Evolutionary conservation across 2,797 vertebrate species (phyloP).

Genomic region (Oophaga sylvatica): DNA sequence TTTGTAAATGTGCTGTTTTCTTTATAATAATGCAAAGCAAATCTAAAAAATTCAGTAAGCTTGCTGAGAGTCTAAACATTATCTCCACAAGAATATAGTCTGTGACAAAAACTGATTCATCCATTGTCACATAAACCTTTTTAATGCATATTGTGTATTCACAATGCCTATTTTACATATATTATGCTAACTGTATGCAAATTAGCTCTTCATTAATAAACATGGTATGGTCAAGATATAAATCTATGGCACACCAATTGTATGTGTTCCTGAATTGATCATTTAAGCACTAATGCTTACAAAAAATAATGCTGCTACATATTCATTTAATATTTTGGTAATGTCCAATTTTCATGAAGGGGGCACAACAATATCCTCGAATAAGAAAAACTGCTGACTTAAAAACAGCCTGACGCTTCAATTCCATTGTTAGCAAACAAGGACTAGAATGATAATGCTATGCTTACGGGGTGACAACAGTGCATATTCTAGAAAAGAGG

Average conservation of each 20-base stretch:
- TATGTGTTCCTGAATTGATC: conserved; percentile 36
- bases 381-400: conserved; percentile 24
- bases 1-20: conserved; percentile 16
- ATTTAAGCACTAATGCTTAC: conserved; percentile 35
- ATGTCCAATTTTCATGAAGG: conserved; percentile 9
- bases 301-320: conserved; percentile 36
- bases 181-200: conserved; percentile 53
- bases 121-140: conserved; percentile 31
- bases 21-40: background rate
- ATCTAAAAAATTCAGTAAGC: background rate
- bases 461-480: background rate
- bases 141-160: conserved; percentile 42
- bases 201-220: conserved; percentile 41
- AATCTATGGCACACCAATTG: conserved; percentile 19
- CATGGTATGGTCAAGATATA: conserved; percentile 41
- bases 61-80: conserved; percentile 1
- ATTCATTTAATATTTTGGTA: conserved; percentile 38
- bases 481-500: background rate
- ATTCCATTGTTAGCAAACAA: background rate
- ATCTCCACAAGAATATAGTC: conserved; percentile 28
- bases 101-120: conserved; percentile 23
- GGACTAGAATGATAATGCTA: background rate
- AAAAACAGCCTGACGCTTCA: background rate
- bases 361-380: conserved; percentile 13
- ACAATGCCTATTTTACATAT: conserved; percentile 23